Base-by-base conservation (phyloP, 2,888 invertebrate species). In the Nemotelus nigrinus region DNA sequence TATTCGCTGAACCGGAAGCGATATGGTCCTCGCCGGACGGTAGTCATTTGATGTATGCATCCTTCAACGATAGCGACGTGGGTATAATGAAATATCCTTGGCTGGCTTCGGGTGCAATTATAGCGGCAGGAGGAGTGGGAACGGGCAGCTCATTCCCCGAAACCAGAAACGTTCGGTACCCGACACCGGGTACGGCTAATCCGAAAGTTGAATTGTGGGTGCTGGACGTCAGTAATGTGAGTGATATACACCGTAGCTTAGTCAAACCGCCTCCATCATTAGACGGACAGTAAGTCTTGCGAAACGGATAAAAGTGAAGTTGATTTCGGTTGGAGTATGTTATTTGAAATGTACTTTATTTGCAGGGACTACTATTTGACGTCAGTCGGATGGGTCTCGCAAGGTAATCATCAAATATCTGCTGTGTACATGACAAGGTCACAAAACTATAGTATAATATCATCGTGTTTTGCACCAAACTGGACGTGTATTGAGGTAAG, bases 401-500 rank as follows among this genome's bases (percentile, higher is more conserved):
- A 91, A 84, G 91, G 91, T 83, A 93, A 94, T 86, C 90, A 90
- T 80, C 92, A 94, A 85, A 91, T 97, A 81, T 92, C 94, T 72
- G 93, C 95, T 71, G 94, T 96, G 77, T 98, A 97, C 95, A 93
- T 97, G 91, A 96, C 96, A 87, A 91, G 98, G 82, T 93, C 94
- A 64, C 98, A 98, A 88, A 98, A 98, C 87, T 90, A 95, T 81
- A 95, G 96, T 82, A 91, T 96, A 80, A 92, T 97, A 83, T 93
- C 96, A 80, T 91, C 95, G 80, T 98, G 98, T 87, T 91, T 92
- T 79, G 91, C 93, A 64, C 93, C 94, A 5, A 93, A 92, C 85
- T 94, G 96, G 92, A 91, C 92, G 77, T 98, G 98, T 88, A 89
- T 91, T 81, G 94, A 95, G 91, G 96, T 96, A 83, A 87, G 89